Evolutionary conservation across 37 sponge, comb jelly and placozoan genomes (phyloP), one percentile per base, ranked within the genome.

Genomic region (Ianthella basta): DNA sequence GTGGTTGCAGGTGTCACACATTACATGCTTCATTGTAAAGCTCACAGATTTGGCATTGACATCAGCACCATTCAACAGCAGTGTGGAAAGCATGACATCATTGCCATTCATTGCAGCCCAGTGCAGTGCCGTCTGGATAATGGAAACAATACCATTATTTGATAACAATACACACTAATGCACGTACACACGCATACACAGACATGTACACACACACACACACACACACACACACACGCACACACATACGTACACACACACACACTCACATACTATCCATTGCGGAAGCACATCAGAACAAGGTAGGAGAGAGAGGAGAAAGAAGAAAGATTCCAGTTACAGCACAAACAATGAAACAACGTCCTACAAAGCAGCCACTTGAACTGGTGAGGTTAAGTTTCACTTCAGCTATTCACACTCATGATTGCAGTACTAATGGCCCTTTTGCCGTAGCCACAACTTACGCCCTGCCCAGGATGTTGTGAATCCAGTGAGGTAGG

Each of bases 81-180:
- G 86, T 44, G 66, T 86, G 0, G 86, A 41, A 15, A 94, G 56
- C 53, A 94, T 86, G 72, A 90, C 88, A 75, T 80, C 82, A 39
- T 82, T 85, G 25, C 94, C 94, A 37, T 87, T 86, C 66, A 88
- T 90, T 15, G 91, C 94, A 15, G 94, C 94, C 94, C 94, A 94
- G 80, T 94, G 94, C 0, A 88, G 41, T n/a, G 94, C 94, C n/a
- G 91, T 94, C 87, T 94, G 68, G 24, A 37, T 55, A 15, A 68
- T 40, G 34, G 79, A 56, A 80, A 83, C n/a, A n/a, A n/a, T n/a
- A n/a, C n/a, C n/a, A n/a, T n/a, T n/a, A n/a, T n/a, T n/a, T n/a
- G n/a, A 32, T 35, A 59, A 55, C n/a, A 35, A 73, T 8, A 44
- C 50, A 44, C 50, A 44, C 50, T 10, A 3, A 44, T 8, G 8